Percentiles rank a stretch among this genome's conserved stretches.
These are phyloP conservation scores for Chesias legatella DNA, from an alignment of 2,888 invertebrate genomes.

Conservation along the genomic window DNA sequence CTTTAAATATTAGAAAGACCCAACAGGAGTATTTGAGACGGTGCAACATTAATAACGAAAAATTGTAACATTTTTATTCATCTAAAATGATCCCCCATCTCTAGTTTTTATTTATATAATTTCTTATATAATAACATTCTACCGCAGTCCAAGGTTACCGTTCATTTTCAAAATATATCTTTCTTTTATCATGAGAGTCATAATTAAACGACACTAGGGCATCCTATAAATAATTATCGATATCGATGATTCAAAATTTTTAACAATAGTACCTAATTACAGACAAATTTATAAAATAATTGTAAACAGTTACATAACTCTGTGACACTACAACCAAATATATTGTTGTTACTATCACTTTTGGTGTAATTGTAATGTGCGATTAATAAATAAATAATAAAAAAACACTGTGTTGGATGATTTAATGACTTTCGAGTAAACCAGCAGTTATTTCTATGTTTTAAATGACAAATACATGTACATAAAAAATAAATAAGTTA, in stretches of 20 bases:
- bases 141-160: slow-evolving; percentile 11
- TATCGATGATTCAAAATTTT: slow-evolving; percentile 6
- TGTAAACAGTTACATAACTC: no score
- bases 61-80: slow-evolving; percentile 20
- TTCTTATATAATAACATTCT: slow-evolving; percentile 16
- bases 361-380: no score
- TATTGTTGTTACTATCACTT: no score
- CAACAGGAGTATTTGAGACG: slow-evolving; percentile 20
- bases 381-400: no score
- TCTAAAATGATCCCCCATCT: slow-evolving; percentile 9
- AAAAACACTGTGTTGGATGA: no score
- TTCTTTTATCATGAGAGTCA: slow-evolving; percentile 13
- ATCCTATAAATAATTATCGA: slow-evolving; percentile 4
- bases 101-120: slow-evolving; percentile 20
- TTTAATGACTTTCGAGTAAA: no score
- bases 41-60: slow-evolving; percentile 28
- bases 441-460: no score
- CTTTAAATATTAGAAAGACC: slow-evolving; percentile 21
- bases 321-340: no score
- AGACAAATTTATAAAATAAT: no score
- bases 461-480: no score
- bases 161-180: slow-evolving; percentile 17
- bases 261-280: not conserved
- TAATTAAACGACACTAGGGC: slow-evolving; percentile 5
- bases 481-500: no score